Base-by-base conservation (phyloP, 2,797 vertebrate genomes). In the Helostoma temminkii region DNA sequence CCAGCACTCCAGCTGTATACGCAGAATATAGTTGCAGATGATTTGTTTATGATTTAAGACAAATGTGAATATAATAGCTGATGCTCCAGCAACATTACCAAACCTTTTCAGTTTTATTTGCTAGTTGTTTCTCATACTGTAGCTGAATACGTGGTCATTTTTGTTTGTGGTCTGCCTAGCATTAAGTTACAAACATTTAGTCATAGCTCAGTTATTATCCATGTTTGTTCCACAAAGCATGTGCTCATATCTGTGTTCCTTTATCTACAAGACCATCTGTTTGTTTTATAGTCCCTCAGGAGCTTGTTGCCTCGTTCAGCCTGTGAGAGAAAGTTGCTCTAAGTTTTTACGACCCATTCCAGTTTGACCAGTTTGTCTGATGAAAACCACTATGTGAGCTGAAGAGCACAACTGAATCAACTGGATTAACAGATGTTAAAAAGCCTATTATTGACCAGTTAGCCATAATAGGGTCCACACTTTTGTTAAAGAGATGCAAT, bases 211-310 rank as follows among this genome's bases (percentile, higher is more conserved):
- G 19, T 67, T 48, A 55, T 71, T 19, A 18, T 76, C 2, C n/a
- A 9, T 52, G 46, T 11, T 28, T 28, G 18, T 15, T 37, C 42
- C 30, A 28, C 30, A 32, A 9, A 43, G 41, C 9, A 6, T 37
- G 2, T 26, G 15, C 48, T 58, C 8, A 18, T 61, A 32, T 30
- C 7, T 54, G 10, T 60, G 52, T 52, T 56, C 16, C 6, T 53
- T 41, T 66, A 57, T 60, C 53, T 41, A n/a, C 15, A 36, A 25
- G 49, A 42, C 18, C n/a, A 9, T 66, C 10, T 83, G 67, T 80
- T 76, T 78, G 68, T 71, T 53, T 72, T 65, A 16, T 34, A 1
- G 30, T 76, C 75, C 66, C 39, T 65, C n/a, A 14, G 73, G 73
- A 72, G 52, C 47, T 71, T 41, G 5, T 56, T 62, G 58, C 41